Evolutionary conservation across 1,140 invertebrate genomes (phyloP).

Genomic region (Oreohelix idahoensis): DNA sequence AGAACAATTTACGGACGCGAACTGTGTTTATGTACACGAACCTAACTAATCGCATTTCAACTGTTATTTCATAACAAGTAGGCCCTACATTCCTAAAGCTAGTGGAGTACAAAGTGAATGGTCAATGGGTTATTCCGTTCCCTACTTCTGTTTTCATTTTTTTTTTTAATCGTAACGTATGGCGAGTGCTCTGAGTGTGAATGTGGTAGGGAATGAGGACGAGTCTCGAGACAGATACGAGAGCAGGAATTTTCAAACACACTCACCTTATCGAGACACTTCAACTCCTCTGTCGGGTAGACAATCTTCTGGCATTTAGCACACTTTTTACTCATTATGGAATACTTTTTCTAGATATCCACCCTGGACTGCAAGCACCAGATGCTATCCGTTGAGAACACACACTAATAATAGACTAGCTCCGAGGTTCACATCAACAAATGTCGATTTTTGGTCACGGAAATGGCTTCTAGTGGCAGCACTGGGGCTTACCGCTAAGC

Average conservation of each 20-base stretch:
- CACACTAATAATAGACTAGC: slow-evolving; percentile 25
- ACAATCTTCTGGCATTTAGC: slow-evolving; percentile 84
- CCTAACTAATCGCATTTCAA: no score
- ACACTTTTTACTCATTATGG: slow-evolving; percentile 60
- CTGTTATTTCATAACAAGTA: no score
- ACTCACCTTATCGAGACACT: slow-evolving; percentile 97
- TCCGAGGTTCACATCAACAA: slow-evolving; percentile 20
- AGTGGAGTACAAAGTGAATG: no score
- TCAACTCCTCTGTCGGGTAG: slow-evolving; percentile 97
- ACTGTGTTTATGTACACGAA: no score
- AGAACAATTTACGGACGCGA: no score
- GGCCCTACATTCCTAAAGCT: no score
- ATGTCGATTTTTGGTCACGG: slow-evolving; percentile 44
- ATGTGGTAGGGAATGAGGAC: no score
- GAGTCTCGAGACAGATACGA: no score
- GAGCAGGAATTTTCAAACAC: background rate
- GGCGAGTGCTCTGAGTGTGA: no score
- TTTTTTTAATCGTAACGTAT: no score
- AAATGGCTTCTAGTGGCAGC: slow-evolving; percentile 28
- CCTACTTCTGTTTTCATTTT: no score
- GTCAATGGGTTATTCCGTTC: no score
- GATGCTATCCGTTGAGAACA: slow-evolving; percentile 27
- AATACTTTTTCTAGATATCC: background rate
- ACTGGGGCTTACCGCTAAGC: slow-evolving; percentile 5
- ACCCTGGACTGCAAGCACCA: background rate